Evolutionary conservation across 53 echinoderm and acorn worm species (phyloP).

Genomic region (Actinopyga echinites): DNA sequence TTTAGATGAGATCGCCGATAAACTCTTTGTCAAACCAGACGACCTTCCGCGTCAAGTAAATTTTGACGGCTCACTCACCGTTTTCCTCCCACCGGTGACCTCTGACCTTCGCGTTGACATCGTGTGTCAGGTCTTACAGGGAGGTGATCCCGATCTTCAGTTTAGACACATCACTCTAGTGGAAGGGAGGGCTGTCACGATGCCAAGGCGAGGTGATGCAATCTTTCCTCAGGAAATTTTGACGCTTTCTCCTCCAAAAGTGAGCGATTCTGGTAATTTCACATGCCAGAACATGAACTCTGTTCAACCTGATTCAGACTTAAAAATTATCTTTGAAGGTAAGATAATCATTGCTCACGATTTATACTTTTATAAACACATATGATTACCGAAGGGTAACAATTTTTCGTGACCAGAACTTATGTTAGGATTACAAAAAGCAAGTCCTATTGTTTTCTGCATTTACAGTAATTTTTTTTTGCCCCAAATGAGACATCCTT

Average conservation of each 20-base stretch:
- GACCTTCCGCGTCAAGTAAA: conserved; percentile 7
- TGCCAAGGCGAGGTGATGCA: background rate
- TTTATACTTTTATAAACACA: too few relatives aligned
- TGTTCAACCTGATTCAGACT: background rate
- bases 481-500: too few relatives aligned
- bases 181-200: background rate
- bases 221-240: background rate
- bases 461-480: too few relatives aligned
- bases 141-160: background rate
- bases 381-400: too few relatives aligned
- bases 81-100: conserved; percentile 19
- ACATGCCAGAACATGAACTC: background rate
- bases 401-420: too few relatives aligned
- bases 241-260: background rate
- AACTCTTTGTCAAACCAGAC: background rate
- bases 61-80: background rate
- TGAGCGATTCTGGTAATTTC: conserved; percentile 9
- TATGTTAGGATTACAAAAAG: too few relatives aligned
- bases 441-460: too few relatives aligned
- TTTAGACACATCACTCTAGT: background rate
- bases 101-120: background rate
- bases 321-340: conserved; percentile 3
- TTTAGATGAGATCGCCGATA: background rate
- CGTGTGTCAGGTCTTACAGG: conserved; percentile 2
- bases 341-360: background rate